phyloP scores from a whole-genome alignment of 2,888 invertebrate genomes.

The Aelia acuminata region DNA sequence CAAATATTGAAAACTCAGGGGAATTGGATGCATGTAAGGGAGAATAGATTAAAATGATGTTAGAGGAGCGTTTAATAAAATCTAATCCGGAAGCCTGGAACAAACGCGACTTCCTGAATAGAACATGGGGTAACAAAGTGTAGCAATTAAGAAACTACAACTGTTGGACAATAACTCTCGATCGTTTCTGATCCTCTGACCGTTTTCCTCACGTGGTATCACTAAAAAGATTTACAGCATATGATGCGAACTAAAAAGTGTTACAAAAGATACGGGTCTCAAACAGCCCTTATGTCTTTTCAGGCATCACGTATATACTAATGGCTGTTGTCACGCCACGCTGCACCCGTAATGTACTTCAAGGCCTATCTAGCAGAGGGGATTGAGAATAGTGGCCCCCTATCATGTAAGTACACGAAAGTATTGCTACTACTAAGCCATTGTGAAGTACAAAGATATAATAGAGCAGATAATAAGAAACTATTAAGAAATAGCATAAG shows the following conservation, averaged over 20 bases:
- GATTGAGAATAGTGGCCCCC: neutral
- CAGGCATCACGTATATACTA: constrained; percentile 2
- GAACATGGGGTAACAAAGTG: too few species aligned
- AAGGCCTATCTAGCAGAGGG: neutral
- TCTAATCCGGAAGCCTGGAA: too few species aligned
- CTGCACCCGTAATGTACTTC: neutral
- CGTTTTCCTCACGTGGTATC: neutral
- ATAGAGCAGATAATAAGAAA: neutral
- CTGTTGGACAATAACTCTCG: neutral
- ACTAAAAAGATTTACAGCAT: neutral
- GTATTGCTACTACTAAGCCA: neutral
- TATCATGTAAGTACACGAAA: neutral
- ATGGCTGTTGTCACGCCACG: constrained; percentile 7
- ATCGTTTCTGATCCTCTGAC: neutral
- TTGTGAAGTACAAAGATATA: neutral
- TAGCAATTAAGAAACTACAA: neutral
- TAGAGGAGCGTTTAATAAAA: too few species aligned
- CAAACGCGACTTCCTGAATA: too few species aligned
- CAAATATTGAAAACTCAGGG: too few species aligned
- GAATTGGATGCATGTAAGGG: too few species aligned
- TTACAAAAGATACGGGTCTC: neutral
- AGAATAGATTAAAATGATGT: too few species aligned
- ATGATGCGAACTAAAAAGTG: neutral
- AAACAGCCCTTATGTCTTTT: constrained; percentile 39
- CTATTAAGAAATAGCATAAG: neutral